Evolutionary conservation across 2,113 vertebrate genomes (phyloP).

Genomic region (Setophaga coronata): DNA sequence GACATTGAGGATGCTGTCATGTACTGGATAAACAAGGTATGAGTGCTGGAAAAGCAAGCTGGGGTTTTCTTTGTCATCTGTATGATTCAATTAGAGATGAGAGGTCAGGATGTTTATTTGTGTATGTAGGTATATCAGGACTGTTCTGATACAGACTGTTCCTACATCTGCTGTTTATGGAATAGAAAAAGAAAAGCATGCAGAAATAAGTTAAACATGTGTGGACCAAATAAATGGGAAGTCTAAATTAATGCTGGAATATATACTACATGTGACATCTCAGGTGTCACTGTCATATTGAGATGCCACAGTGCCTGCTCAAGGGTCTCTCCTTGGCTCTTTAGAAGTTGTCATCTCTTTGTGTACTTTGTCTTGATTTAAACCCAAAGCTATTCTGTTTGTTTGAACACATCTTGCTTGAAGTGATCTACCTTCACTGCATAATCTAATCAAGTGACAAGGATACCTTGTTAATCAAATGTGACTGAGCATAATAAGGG

Average conservation of each 20-base stretch:
- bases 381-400: not conserved
- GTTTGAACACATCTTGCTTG: not conserved
- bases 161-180: not conserved
- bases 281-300: not conserved
- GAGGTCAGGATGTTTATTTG: not conserved
- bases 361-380: not conserved
- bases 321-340: not conserved
- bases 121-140: not conserved
- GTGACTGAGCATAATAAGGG: not conserved
- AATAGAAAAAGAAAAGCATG: not conserved
- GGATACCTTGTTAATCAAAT: not conserved
- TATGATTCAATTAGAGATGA: not conserved
- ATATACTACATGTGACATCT: accelerated
- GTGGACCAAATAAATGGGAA: not conserved
- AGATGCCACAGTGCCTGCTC: not conserved
- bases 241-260: not conserved
- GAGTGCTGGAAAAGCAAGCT: not conserved
- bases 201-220: not conserved
- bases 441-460: not conserved
- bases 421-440: not conserved
- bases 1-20: conserved; percentile 92
- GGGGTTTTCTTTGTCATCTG: not conserved
- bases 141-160: not conserved
- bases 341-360: not conserved
- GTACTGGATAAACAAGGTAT: conserved; percentile 98